A percentile compares a stretch with the other conserved stretches of the same genome.
phyloP scores from a whole-genome alignment of 2,888 invertebrate genomes.

The Belgica antarctica region DNA sequence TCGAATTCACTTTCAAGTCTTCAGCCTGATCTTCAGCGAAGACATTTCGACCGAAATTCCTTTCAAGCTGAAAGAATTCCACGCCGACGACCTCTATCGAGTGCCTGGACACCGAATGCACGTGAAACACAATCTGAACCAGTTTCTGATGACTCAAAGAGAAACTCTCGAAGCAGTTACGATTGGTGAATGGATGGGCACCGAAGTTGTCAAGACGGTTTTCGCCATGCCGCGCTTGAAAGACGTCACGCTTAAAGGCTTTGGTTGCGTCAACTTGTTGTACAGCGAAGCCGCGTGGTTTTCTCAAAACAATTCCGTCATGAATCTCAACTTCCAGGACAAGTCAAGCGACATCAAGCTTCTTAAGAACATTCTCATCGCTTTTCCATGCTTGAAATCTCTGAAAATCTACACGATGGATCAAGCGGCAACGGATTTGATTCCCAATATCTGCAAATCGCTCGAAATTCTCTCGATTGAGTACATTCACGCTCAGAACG shows the following conservation, averaged over 20 bases:
- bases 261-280: not conserved
- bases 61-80: constrained; percentile 5
- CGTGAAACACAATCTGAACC: not conserved
- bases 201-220: not conserved
- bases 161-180: not conserved
- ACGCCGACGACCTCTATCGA: constrained; percentile 13
- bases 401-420: not conserved
- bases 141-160: constrained; percentile 9
- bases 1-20: not conserved
- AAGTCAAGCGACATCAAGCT: not conserved
- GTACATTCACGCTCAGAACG: too few relatives aligned
- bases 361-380: not conserved
- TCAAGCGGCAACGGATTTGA: not conserved
- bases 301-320: too few relatives aligned
- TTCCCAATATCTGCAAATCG: not conserved
- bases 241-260: constrained; percentile 11
- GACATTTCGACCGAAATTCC: not conserved
- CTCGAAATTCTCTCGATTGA: too few relatives aligned
- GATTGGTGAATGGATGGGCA: not conserved
- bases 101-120: not conserved
- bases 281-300: too few relatives aligned
- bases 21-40: not conserved
- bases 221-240: constrained; percentile 1
- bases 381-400: not conserved
- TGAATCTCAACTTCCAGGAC: too few relatives aligned